Percentiles rank a stretch among this genome's conserved stretches.
These are phyloP conservation scores for Ophion obscuratus DNA, from an alignment of 2,888 invertebrate species.

Conservation along the genomic window DNA sequence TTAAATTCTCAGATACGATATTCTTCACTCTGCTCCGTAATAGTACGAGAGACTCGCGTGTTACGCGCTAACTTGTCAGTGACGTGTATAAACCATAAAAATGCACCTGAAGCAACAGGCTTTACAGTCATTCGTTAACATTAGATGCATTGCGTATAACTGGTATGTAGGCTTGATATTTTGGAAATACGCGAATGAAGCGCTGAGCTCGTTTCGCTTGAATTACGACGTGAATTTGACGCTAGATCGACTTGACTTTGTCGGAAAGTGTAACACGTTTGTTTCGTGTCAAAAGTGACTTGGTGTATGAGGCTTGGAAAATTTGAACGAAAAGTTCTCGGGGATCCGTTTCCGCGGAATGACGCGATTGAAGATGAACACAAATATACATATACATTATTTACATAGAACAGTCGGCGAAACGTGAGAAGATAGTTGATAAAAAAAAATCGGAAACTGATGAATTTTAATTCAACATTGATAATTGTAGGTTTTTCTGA, in stretches of 20 bases:
- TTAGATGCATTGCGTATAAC: constrained; percentile 47
- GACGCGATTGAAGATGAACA: constrained; percentile 24
- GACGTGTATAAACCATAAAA: constrained; percentile 57
- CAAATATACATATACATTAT: constrained; percentile 61
- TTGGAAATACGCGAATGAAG: constrained; percentile 21
- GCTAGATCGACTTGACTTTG: background rate
- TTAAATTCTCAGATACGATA: constrained; percentile 40
- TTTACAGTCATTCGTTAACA: constrained; percentile 41
- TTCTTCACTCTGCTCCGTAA: constrained; percentile 20
- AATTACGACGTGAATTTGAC: constrained; percentile 14
- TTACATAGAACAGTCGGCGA: constrained; percentile 50
- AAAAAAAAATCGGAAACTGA: constrained; percentile 10
- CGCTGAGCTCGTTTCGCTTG: constrained; percentile 27
- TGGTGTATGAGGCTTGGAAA: background rate
- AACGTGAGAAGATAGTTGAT: constrained; percentile 19
- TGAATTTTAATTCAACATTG: constrained; percentile 6
- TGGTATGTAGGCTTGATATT: constrained; percentile 46
- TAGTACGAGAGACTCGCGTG: constrained; percentile 19
- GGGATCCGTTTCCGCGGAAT: constrained; percentile 5
- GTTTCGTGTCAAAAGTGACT: background rate
- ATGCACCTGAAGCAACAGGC: constrained; percentile 63
- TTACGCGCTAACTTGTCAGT: constrained; percentile 12
- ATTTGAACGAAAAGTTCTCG: background rate
- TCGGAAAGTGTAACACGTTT: background rate
- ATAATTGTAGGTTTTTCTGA: background rate